phyloP scores from a whole-genome alignment of 2,113 vertebrate genomes.

The Seriola quinqueradiata region DNA sequence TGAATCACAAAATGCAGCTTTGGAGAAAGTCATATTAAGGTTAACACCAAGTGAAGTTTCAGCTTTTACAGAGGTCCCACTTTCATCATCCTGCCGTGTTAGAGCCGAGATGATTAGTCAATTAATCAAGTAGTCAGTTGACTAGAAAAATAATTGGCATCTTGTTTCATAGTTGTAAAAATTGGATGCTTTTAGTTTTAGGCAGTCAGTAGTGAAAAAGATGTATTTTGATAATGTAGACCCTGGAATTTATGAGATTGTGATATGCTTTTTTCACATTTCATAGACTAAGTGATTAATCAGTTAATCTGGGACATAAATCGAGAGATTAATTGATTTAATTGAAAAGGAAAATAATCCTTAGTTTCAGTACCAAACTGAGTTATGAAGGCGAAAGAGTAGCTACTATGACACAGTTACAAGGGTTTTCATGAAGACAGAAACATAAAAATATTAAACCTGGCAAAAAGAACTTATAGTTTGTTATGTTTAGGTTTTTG shows the following conservation, averaged over 20 bases:
- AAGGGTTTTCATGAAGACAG: no score
- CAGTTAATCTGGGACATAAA: not conserved
- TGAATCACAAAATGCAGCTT: not conserved
- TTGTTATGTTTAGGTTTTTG: not conserved
- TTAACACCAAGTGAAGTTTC: not conserved
- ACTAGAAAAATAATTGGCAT: no score
- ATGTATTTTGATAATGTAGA: no score
- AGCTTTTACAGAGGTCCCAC: not conserved
- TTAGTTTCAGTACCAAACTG: not conserved
- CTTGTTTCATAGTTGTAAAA: no score
- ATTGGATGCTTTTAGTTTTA: no score
- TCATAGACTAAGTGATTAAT: no score
- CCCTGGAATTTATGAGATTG: not conserved
- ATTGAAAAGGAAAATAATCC: no score
- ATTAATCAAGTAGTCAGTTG: no score
- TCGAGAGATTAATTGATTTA: no score
- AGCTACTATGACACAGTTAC: no score
- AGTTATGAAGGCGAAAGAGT: not conserved
- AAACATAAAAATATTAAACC: not conserved
- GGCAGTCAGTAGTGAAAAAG: no score
- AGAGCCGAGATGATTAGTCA: no score
- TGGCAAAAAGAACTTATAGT: not conserved
- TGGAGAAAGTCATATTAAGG: not conserved
- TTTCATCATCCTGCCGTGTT: not conserved
- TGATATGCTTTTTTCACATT: not conserved